Evolutionary conservation across 2,888 invertebrate species (phyloP).

Genomic region (Troides oblongomaculatus): DNA sequence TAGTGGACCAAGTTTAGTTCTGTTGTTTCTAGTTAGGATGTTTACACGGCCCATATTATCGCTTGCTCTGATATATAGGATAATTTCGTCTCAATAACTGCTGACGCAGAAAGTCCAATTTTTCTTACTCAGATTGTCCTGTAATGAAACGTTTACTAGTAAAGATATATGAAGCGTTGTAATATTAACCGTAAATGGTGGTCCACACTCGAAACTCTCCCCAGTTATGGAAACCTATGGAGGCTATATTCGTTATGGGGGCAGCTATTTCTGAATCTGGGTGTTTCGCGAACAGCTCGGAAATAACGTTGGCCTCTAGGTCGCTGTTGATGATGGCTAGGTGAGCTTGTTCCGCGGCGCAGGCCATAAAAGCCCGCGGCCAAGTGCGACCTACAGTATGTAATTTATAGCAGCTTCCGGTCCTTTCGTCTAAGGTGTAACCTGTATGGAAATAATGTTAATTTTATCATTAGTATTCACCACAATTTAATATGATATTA

Average conservation of each 20-base stretch:
- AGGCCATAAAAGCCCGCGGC: conserved; percentile 36
- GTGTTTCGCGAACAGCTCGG: conserved; percentile 35
- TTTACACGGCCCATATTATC: no score
- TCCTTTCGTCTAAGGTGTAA: conserved; percentile 17
- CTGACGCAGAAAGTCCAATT: no score
- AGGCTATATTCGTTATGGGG: conserved; percentile 32
- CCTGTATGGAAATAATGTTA: background rate
- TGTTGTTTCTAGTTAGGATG: no score
- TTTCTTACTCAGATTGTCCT: no score
- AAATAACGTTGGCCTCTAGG: conserved; percentile 37
- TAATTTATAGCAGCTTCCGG: conserved; percentile 42
- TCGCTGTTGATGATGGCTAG: conserved; percentile 40
- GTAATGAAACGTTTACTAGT: no score
- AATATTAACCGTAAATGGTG: conserved; percentile 40
- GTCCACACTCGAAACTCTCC: conserved; percentile 36
- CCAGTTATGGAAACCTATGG: conserved; percentile 42
- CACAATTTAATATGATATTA: no score
- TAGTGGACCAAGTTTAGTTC: no score
- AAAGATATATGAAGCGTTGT: no score
- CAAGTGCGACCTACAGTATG: conserved; percentile 34
- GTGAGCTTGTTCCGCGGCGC: conserved; percentile 38
- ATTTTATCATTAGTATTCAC: background rate
- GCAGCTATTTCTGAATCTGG: conserved; percentile 27
- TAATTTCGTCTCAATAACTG: no score
- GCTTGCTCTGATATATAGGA: no score